Base-by-base conservation (phyloP, 2,113 vertebrate species). In the Ptilorrhoa leucosticta region DNA sequence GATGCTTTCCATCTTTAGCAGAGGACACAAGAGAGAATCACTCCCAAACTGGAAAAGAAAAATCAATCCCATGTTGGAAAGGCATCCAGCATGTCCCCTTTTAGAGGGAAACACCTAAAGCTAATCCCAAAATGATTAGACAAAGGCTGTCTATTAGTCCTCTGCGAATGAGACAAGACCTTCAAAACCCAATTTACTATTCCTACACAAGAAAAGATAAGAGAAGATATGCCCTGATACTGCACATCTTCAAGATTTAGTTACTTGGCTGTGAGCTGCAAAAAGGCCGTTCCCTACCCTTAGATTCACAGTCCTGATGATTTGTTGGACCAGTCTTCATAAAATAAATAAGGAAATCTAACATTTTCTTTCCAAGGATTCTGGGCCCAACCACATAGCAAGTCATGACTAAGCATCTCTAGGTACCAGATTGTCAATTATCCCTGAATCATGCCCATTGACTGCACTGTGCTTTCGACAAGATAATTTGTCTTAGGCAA, bases 351-450 rank as follows among this genome's bases (percentile, higher is more conserved):
- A 21, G 3, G 18, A 19, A 80, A 66, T 33, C 11, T 24, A 58
- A 47, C 28, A 5, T 57, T 83, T 79, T 75, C 40, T 48, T 89
- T 56, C 66, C 88, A 89, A 80, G 47, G 68, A 92, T 83, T 86
- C 68, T 54, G 72, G 79, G 89, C 83, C 80, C 77, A 92, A 44
- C 23, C 81, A 83, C 48, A 66, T 3, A 93, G 19, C 56, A 92
- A 92, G 56, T 83, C 88, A 93, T 95, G 94, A 97, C 90, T 93
- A 94, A 97, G 95, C 95, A 94, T 51, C 89, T 90, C 58, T 35
- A 92, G 66, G 71, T 91, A 90, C 66, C 50, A 83, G 88, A 63
- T 7, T 78, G 56, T 92, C 72, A 77, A n/a, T 73, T 93, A 88
- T 58, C 33, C 86, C 89, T 90, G 88, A 86, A 94, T 92, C 76